Conservation (phyloP, 2,113 vertebrate species). For the Probosciger aterrimus region DNA sequence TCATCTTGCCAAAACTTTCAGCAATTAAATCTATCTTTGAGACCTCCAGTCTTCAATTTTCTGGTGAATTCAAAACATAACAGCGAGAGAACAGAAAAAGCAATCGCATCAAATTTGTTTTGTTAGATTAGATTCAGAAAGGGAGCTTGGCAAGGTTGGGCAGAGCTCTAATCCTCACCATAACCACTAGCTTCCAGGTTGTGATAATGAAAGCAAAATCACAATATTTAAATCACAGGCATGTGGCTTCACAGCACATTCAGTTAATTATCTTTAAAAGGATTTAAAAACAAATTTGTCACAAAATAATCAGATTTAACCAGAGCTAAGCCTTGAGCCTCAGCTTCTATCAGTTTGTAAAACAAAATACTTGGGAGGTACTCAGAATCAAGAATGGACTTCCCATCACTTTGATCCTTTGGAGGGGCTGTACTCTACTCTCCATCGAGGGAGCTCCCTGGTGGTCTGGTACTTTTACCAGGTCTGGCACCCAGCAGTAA, state of each 20-base stretch:
- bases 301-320: neutral
- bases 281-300: neutral
- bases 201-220: neutral
- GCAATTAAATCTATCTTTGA: neutral
- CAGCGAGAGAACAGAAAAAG: neutral
- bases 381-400: neutral
- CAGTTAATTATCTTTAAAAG: neutral
- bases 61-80: neutral
- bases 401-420: neutral
- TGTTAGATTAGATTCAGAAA: neutral
- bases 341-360: neutral
- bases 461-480: neutral
- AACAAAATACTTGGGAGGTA: neutral
- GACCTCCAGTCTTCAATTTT: neutral
- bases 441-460: too few relatives aligned
- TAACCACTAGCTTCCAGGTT: neutral
- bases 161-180: neutral
- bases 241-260: neutral
- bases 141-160: neutral
- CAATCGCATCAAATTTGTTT: neutral
- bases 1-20: neutral
- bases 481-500: neutral
- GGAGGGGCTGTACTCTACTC: neutral
- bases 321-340: neutral
- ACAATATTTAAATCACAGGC: neutral